Conservation (phyloP, 2,797 vertebrate species). For the Amblyopsis hoosieri region DNA sequence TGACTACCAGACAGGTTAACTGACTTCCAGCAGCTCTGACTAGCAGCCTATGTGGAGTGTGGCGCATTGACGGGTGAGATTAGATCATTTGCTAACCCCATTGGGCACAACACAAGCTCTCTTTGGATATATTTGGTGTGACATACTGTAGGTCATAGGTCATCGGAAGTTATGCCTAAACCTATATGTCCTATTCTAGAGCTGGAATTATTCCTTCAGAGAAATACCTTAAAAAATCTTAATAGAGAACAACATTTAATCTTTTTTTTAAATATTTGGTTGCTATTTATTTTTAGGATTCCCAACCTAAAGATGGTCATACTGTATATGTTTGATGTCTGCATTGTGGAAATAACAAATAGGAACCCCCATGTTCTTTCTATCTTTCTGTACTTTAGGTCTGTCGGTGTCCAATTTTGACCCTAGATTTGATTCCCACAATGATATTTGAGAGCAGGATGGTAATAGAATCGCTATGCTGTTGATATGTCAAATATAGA, state of each 20-base stretch:
- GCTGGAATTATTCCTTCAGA: slow-evolving; percentile 7
- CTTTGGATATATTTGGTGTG: slow-evolving; percentile 46
- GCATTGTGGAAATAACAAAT: neutral
- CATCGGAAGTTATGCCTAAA: neutral
- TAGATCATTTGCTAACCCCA: slow-evolving; percentile 57
- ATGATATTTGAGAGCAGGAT: slow-evolving; percentile 70
- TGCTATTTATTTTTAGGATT: too few species aligned
- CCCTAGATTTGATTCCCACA: slow-evolving; percentile 70
- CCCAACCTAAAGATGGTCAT: neutral
- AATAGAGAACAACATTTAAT: neutral
- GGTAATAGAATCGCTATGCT: slow-evolving; percentile 72
- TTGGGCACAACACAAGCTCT: slow-evolving; percentile 54
- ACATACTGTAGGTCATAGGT: slow-evolving; percentile 5
- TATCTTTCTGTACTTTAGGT: slow-evolving; percentile 8
- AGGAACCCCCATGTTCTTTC: slow-evolving; percentile 26
- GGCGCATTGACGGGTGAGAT: slow-evolving; percentile 43
- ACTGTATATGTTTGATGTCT: neutral
- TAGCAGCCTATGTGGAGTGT: slow-evolving; percentile 47
- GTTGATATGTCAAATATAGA: slow-evolving; percentile 80
- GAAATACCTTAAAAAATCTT: neutral
- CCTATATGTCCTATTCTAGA: slow-evolving; percentile 10
- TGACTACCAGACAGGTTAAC: slow-evolving; percentile 19
- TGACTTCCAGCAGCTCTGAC: slow-evolving; percentile 40
- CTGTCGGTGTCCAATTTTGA: slow-evolving; percentile 55
- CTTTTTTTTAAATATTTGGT: neutral